A percentile compares a stretch with the other conserved stretches of the same genome.
Conservation (phyloP, 2,888 invertebrate species). For the Trichopria drosophilae region DNA sequence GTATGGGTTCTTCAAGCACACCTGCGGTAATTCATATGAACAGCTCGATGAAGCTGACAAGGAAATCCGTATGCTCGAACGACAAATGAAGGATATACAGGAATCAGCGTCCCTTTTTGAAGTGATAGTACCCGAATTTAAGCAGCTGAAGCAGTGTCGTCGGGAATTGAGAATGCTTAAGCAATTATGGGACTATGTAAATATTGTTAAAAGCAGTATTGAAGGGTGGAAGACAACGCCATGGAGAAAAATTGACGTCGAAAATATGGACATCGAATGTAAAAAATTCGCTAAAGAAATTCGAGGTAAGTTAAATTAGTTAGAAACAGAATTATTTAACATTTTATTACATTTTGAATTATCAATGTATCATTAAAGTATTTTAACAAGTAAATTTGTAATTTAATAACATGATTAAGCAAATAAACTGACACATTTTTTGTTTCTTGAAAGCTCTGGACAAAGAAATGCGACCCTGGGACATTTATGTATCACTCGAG, state of each 20-base stretch:
- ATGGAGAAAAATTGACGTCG: constrained; percentile 96
- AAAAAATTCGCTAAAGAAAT: constrained; percentile 97
- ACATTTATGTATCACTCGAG: constrained; percentile 85
- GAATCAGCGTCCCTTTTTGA: constrained; percentile 92
- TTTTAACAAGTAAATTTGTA: background rate
- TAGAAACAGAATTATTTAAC: background rate
- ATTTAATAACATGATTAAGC: background rate
- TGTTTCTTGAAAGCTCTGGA: constrained; percentile 67
- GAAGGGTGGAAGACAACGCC: constrained; percentile 97
- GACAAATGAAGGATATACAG: constrained; percentile 83
- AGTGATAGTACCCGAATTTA: constrained; percentile 93
- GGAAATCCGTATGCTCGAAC: constrained; percentile 79
- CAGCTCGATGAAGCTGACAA: constrained; percentile 76
- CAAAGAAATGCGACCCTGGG: constrained; percentile 96
- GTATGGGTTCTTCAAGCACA: constrained; percentile 76
- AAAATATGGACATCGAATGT: constrained; percentile 98
- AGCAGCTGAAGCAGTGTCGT: constrained; percentile 86
- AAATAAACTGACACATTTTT: too few species aligned
- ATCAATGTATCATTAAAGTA: background rate
- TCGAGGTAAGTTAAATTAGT: constrained; percentile 58
- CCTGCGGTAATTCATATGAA: constrained; percentile 74
- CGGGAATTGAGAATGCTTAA: constrained; percentile 86
- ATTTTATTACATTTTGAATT: background rate
- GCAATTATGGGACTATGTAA: constrained; percentile 95
- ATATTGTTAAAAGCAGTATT: constrained; percentile 86